Evolutionary conservation across 1,140 invertebrate genomes (phyloP), one percentile per base, ranked within the genome.

Genomic region (Pemphigus obesinymphae): DNA sequence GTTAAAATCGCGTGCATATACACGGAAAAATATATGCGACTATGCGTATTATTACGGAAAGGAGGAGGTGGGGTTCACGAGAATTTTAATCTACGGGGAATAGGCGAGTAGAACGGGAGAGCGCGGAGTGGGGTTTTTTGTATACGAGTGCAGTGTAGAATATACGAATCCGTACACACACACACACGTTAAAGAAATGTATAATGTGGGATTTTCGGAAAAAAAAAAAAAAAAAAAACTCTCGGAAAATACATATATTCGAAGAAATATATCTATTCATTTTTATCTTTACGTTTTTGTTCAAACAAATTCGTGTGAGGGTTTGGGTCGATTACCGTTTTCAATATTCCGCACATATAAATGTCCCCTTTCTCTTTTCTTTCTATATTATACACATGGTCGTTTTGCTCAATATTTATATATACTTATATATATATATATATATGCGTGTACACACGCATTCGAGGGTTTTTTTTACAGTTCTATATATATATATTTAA

Each of bases 211-310:
- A 70, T 70, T 43, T 70, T 70, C 26, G 23, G n/a, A n/a, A n/a
- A n/a, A n/a, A n/a, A n/a, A n/a, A n/a, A n/a, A n/a, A n/a, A n/a
- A n/a, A n/a, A n/a, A 43, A 26, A 13, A 40, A 70, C 37, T 40
- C 75, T 26, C 68, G 20, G 15, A 61, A 15, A 55, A 23, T 50
- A 58, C 23, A 61, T 15, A 40, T 61, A 78, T 78, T 61, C 40
- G 73, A 76, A 76, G 73, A 55, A 76, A 76, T 61, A 76, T 61
- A 78, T 78, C 75, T 58, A 58, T 78, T 78, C 53, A 58, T 78
- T 78, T 72, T 78, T 76, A 55, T 53, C 50, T 76, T 55, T 50
- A 50, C 72, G 17, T 75, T 75, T 76, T 76, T 78, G 43, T 78
- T 61, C 55, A 58, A 61, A 48, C 53, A 78, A 78, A 78, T 61